A percentile compares a stretch with the other conserved stretches of the same genome.
phyloP scores from a whole-genome alignment of 2,113 vertebrate genomes.

The Rhinichthys klamathensis region DNA sequence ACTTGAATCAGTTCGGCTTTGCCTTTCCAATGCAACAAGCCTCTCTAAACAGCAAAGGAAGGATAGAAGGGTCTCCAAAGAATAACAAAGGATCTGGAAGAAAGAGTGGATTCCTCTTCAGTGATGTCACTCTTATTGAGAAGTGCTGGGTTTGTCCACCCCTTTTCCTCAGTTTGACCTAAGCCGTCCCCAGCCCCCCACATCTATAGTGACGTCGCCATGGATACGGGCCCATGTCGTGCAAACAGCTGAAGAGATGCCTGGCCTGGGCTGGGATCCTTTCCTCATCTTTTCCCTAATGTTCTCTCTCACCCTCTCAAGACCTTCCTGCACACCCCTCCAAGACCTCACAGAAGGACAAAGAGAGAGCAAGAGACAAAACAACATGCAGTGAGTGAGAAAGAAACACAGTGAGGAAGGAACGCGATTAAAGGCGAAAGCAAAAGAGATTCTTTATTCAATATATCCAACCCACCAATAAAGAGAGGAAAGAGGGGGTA shows the following conservation, averaged over 20 bases:
- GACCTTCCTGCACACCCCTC: slow-evolving; percentile 46
- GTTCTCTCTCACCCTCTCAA: slow-evolving; percentile 45
- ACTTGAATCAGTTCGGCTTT: background rate
- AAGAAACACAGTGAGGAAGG: slow-evolving; percentile 22
- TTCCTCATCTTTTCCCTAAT: slow-evolving; percentile 47
- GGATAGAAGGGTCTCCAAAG: slow-evolving; percentile 57
- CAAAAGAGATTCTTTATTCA: slow-evolving; percentile 33
- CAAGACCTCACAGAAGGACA: slow-evolving; percentile 45
- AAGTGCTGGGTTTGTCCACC: slow-evolving; percentile 50
- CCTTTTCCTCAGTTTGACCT: slow-evolving; percentile 48
- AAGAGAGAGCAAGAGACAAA: background rate
- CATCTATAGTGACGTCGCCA: slow-evolving; percentile 60
- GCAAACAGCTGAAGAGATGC: slow-evolving; percentile 72
- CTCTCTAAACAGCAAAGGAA: slow-evolving; percentile 47
- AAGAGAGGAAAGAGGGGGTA: background rate
- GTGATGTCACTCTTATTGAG: slow-evolving; percentile 61
- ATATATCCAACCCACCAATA: slow-evolving; percentile 20
- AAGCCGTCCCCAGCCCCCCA: slow-evolving; percentile 22
- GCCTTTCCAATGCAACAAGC: slow-evolving; percentile 31
- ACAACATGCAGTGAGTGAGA: background rate
- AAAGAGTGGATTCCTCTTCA: slow-evolving; percentile 60
- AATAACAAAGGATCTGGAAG: slow-evolving; percentile 62
- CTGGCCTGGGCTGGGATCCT: slow-evolving; percentile 58
- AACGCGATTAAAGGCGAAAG: background rate
- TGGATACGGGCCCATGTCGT: slow-evolving; percentile 63